Percentiles rank a stretch among this genome's conserved stretches.
Evolutionary conservation across 2,113 vertebrate genomes (phyloP).

Genomic region (Brienomyrus brachyistius): DNA sequence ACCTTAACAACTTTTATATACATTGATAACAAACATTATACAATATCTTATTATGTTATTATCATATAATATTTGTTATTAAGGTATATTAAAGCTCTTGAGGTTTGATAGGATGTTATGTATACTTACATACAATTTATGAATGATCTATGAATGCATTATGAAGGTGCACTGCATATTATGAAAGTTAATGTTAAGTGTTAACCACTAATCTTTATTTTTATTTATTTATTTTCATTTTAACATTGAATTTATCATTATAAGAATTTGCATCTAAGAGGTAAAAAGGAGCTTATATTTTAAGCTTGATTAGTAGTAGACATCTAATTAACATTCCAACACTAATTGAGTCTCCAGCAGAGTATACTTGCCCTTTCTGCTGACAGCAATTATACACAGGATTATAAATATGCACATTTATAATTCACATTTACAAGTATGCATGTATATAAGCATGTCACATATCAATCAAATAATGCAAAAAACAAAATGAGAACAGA

Average conservation of each 20-base stretch:
- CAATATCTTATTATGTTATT: not conserved
- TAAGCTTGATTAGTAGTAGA: not conserved
- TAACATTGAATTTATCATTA: not conserved
- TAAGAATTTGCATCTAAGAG: not conserved
- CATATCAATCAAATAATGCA: constrained; percentile 48
- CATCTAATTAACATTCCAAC: constrained; percentile 1
- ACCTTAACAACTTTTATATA: not conserved
- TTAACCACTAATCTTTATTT: not conserved
- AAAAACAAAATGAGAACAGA: constrained; percentile 40
- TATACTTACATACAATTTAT: not conserved
- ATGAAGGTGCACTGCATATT: not conserved
- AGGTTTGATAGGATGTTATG: not conserved
- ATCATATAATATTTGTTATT: not conserved
- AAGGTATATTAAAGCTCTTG: not conserved
- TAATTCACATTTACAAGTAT: constrained; percentile 49
- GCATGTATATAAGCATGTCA: constrained; percentile 52
- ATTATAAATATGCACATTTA: constrained; percentile 13
- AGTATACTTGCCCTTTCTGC: constrained; percentile 28
- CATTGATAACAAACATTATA: not conserved
- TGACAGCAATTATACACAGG: constrained; percentile 15
- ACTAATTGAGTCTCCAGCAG: not conserved
- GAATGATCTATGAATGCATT: not conserved
- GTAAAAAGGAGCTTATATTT: constrained; percentile 5
- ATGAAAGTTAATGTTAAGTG: not conserved
- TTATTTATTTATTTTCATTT: not conserved